Base-by-base conservation (phyloP, 2,113 vertebrate genomes). In the Sigmodon hispidus region DNA sequence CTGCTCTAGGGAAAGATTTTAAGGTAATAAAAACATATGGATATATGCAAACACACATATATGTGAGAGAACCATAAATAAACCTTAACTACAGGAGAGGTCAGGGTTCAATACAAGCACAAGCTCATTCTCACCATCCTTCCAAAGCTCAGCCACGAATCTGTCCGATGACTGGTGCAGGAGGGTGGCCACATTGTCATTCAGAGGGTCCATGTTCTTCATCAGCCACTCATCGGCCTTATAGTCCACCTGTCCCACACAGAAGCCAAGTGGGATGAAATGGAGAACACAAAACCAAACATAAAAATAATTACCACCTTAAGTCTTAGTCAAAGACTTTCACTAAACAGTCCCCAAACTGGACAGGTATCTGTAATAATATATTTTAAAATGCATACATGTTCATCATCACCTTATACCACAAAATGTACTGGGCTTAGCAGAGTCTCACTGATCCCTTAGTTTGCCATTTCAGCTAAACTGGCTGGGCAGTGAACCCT, bases 171-270 rank as follows among this genome's bases (percentile, higher is more conserved):
- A 99, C 98, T 99, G 99, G 97, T 99, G 99, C 92, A 99, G 98
- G 15, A 99, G 99, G 0, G 99, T 99, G 81, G 99, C 99, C 97
- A 99, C 99, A 0, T 99, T 99, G 98, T 99, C 99, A 0, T 99
- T 99, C 94, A 99, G 98, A 2, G 99, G 99, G 93, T 99, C 99
- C 99, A 99, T 99, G 97, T 99, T 99, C 99, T 99, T 99, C 99
- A 99, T 99, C 85, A 99, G 97, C 99, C 99, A 99, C 98, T 99
- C 99, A 2, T 99, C 99, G 1, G 99, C 99, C 95, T 99, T 99
- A 97, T 99, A 99, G 97, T 99, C 99, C 96, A 99, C 99, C 99
- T 99, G 96, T 16, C 72, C 79, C 87, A 0, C 0, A 55, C 55
- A 89, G 67, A 77, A 65, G 89, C 17, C 59, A 8, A 34, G 61